A percentile compares a stretch with the other conserved stretches of the same genome.
Evolutionary conservation across 2,113 vertebrate species (phyloP).

Genomic region (Chrysochloris asiatica): DNA sequence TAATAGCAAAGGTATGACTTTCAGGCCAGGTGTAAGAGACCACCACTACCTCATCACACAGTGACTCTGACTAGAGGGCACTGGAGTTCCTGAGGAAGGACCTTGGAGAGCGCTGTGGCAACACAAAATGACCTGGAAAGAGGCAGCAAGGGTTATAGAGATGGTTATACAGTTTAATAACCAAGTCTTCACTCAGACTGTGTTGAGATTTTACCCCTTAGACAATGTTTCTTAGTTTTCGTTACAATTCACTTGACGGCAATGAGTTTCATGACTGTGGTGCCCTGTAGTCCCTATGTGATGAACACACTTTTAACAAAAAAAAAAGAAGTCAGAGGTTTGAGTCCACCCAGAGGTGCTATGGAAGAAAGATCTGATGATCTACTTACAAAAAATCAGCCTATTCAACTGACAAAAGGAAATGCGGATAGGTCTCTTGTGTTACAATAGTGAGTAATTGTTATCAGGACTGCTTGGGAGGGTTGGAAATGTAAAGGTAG

Average conservation of each 20-base stretch:
- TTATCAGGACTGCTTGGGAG: too few species aligned
- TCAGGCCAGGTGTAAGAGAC: not conserved
- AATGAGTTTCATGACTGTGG: too few species aligned
- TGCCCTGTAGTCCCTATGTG: not conserved
- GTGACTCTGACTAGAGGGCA: not conserved
- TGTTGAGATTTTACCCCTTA: not conserved
- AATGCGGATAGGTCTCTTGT: too few species aligned
- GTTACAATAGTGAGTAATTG: too few species aligned
- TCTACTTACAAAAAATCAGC: not conserved
- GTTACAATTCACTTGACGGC: too few species aligned
- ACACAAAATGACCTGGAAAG: not conserved
- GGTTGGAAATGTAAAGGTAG: too few species aligned
- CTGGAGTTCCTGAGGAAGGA: not conserved
- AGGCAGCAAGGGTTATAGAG: not conserved
- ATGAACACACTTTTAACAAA: too few species aligned
- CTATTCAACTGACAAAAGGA: not conserved
- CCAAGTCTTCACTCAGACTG: not conserved
- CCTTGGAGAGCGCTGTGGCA: not conserved
- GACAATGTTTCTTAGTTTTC: too few species aligned
- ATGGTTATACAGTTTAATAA: not conserved
- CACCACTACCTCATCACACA: accelerated
- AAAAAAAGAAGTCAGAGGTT: not conserved
- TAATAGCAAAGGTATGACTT: not conserved
- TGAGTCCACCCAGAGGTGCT: not conserved
- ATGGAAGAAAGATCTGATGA: not conserved